phyloP scores from a whole-genome alignment of 2,113 vertebrate genomes.

The Mandrillus leucophaeus region DNA sequence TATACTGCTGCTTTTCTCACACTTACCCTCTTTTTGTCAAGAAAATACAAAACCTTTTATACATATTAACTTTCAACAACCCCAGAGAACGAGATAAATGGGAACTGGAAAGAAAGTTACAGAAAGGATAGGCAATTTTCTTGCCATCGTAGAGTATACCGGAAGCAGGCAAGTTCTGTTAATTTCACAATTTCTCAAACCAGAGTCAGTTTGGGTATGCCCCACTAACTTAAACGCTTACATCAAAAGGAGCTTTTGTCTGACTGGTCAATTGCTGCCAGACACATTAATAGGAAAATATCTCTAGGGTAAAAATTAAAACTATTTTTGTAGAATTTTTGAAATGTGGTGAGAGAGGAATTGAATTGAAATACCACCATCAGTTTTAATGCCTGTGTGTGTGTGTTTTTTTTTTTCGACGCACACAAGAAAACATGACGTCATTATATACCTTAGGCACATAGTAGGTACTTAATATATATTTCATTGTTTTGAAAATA shows the following conservation, averaged over 20 bases:
- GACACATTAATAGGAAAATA: conserved; percentile 29
- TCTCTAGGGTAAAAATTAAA: conserved; percentile 36
- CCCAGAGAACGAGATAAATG: conserved; percentile 46
- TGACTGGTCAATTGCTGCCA: neutral
- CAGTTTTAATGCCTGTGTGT: neutral
- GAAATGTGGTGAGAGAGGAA: conserved; percentile 15
- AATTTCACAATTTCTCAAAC: conserved; percentile 6
- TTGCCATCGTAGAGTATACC: neutral
- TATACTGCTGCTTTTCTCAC: conserved; percentile 50
- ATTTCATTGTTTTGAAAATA: conserved; percentile 44
- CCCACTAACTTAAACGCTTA: neutral
- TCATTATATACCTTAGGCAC: neutral
- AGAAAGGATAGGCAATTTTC: neutral
- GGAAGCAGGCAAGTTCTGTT: neutral
- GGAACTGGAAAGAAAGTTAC: conserved; percentile 16
- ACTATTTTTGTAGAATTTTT: conserved; percentile 12
- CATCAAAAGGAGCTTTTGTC: conserved; percentile 32
- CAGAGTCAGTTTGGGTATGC: neutral
- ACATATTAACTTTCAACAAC: conserved; percentile 57
- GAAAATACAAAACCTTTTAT: conserved; percentile 60
- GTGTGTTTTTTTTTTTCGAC: neutral
- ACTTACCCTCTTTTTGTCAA: conserved; percentile 47
- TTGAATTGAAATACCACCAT: neutral
- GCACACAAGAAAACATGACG: neutral
- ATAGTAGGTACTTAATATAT: neutral